These are phyloP conservation scores for Cyclura pinguis DNA, from an alignment of 2,797 vertebrate genomes.

Conservation along the genomic window DNA sequence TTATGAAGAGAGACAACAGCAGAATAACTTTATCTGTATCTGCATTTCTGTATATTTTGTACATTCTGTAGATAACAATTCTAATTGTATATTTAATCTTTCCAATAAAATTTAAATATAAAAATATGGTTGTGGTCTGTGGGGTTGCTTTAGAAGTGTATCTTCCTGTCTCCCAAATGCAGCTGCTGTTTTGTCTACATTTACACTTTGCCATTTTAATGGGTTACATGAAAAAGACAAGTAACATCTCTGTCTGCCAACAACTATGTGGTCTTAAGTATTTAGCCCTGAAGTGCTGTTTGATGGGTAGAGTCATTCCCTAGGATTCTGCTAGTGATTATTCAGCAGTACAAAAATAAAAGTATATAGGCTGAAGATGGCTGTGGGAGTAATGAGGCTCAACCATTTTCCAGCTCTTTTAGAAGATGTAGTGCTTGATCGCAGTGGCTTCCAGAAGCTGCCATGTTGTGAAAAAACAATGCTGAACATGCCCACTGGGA, in stretches of 20 bases:
- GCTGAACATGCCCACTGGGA: neutral
- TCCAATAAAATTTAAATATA: slow-evolving; percentile 37
- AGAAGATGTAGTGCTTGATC: neutral
- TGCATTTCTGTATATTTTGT: slow-evolving; percentile 18
- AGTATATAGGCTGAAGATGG: neutral
- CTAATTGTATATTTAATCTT: slow-evolving; percentile 31
- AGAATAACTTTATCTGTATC: neutral
- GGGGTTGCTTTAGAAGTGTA: neutral
- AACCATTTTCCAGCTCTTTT: neutral
- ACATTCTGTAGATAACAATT: slow-evolving; percentile 22
- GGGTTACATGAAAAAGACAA: neutral
- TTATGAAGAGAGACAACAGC: neutral
- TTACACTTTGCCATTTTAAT: neutral
- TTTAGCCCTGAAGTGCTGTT: neutral
- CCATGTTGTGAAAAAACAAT: neutral
- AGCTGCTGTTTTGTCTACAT: neutral
- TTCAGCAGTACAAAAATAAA: neutral
- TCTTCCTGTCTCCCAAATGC: neutral
- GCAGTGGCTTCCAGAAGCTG: slow-evolving; percentile 1
- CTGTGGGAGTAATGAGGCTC: neutral
- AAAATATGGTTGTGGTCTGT: neutral
- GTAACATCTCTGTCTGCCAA: neutral
- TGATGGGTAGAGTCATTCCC: neutral
- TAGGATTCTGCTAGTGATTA: slow-evolving; percentile 1
- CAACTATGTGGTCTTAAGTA: neutral